These are phyloP conservation scores for Meriones psammophilus DNA, from an alignment of 2,797 vertebrate genomes.

Conservation along the genomic window DNA sequence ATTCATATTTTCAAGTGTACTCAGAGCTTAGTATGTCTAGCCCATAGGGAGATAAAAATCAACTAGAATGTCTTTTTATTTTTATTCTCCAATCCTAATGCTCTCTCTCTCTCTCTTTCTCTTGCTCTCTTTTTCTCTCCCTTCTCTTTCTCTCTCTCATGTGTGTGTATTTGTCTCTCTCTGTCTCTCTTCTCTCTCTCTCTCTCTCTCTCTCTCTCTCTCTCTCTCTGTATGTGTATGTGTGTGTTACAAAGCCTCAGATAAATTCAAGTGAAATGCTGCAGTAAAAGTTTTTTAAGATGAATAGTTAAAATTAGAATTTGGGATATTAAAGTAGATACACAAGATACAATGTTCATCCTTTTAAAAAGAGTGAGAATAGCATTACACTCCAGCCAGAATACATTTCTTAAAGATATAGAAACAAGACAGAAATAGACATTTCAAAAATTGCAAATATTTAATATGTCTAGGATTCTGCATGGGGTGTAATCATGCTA, in stretches of 20 bases:
- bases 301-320: neutral
- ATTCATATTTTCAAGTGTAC: neutral
- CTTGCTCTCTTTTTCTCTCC: neutral
- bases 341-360: neutral
- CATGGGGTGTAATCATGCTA: accelerated
- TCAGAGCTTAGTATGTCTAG: neutral
- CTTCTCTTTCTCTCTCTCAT: neutral
- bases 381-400: neutral
- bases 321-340: neutral
- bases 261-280: neutral
- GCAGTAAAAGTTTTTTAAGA: neutral
- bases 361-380: neutral
- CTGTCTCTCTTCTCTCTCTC: neutral
- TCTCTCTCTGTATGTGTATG: neutral
- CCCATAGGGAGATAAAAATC: neutral
- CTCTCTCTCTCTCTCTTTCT: neutral
- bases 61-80: neutral
- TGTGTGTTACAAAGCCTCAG: neutral
- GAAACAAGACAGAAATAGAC: neutral
- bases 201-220: neutral
- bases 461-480: neutral
- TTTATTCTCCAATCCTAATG: neutral
- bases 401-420: neutral
- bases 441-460: neutral
- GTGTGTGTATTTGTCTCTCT: neutral